Base-by-base conservation (phyloP, 2,113 vertebrate species). In the Eidolon helvum region DNA sequence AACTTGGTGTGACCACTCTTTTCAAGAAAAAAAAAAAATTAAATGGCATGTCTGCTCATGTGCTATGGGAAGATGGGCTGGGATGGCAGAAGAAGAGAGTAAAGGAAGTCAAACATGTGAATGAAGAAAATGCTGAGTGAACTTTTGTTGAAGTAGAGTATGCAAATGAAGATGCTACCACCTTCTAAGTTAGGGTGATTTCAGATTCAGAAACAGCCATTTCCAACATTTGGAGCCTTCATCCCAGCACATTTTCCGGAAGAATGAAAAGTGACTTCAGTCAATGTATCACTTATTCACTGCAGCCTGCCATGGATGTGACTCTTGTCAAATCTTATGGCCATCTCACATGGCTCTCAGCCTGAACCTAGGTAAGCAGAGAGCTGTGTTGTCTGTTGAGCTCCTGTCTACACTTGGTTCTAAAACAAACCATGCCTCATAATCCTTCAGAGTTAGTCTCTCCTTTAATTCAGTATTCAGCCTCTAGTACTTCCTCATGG, bases 391-490 rank as follows among this genome's bases (percentile, higher is more conserved):
- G 6, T 50, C n/a, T 66, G 21, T 30, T 75, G 33, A 45, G 15
- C 11, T 35, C 35, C 71, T 77, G 35, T 69, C 22, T 71, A 40
- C 38, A 69, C 22, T 65, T 80, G 14, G 45, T 40, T 79, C 22
- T 50, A 57, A 93, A 72, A 84, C 15, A 83, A 90, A 22, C 40
- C 38, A 55, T 22, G 50, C 74, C 3, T 87, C 40, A 22, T 45
- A 74, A 45, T 83, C 82, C 65, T 55, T 87, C 63, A 72, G 79
- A 53, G 33, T 92, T 68, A n/a, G 15, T 77, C 43, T 53, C 35
- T 78, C 69, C 61, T 94, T 90, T 92, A 82, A 82, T 35, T 89
- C 30, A 45, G 71, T 53, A 10, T 86, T 72, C 21, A 35, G 40
- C 15, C 75, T 87, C 68, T 21, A 48, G 63, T 22, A 61, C 48